phyloP scores from a whole-genome alignment of 2,797 vertebrate genomes.

The Smutsia gigantea region DNA sequence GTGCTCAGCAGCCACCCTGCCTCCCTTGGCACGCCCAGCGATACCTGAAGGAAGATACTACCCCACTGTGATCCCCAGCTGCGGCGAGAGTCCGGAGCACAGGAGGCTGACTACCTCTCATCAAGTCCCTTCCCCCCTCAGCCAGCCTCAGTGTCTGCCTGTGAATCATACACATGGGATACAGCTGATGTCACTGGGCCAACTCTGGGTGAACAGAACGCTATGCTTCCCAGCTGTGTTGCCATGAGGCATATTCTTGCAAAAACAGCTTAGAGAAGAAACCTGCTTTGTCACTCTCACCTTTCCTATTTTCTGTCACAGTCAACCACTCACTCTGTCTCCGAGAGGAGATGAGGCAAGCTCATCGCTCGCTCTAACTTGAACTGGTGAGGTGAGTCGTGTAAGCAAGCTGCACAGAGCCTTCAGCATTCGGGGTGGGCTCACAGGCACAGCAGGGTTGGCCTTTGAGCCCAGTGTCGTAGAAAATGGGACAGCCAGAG shows the following conservation, averaged over 20 bases:
- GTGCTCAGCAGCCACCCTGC: background rate
- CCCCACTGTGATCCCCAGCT: background rate
- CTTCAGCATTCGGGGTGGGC: background rate
- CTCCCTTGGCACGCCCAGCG: background rate
- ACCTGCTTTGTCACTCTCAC: background rate
- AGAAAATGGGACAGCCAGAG: background rate
- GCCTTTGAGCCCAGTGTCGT: background rate
- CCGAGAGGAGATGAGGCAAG: background rate
- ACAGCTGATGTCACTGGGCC: slow-evolving; percentile 21
- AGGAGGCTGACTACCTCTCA: background rate
- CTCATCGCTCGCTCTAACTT: background rate
- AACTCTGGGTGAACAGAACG: background rate
- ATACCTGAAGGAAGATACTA: background rate
- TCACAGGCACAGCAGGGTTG: too few relatives aligned
- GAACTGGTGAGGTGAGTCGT: background rate
- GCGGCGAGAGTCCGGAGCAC: background rate
- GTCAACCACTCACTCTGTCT: background rate
- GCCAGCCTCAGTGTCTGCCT: background rate
- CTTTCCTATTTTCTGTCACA: background rate
- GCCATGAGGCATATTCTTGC: background rate
- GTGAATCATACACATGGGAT: slow-evolving; percentile 41
- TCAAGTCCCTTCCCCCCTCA: background rate
- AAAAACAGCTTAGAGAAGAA: background rate
- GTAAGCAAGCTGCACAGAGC: background rate
- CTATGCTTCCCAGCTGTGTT: background rate